phyloP scores from a whole-genome alignment of 2,113 vertebrate genomes.

The Oryzias woworae region DNA sequence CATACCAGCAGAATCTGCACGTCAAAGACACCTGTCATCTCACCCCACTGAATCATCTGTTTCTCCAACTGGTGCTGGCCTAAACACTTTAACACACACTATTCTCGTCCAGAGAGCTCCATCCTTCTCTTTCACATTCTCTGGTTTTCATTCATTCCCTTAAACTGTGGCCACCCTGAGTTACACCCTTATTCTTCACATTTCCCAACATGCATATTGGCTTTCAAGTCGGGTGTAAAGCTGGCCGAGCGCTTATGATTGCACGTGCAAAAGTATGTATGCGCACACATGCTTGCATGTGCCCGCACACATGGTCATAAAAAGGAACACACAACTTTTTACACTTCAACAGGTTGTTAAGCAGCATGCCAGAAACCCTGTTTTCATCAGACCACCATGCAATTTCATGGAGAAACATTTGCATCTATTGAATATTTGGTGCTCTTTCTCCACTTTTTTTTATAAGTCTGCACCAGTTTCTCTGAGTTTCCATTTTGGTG shows the following conservation, averaged over 20 bases:
- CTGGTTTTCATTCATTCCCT: slow-evolving; percentile 41
- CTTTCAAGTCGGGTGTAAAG: slow-evolving; percentile 54
- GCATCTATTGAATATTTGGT: slow-evolving; percentile 11
- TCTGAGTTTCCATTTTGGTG: slow-evolving; percentile 31
- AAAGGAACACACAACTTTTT: slow-evolving; percentile 42
- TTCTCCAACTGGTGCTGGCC: slow-evolving; percentile 37
- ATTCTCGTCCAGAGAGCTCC: slow-evolving; percentile 53
- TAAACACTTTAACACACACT: slow-evolving; percentile 63
- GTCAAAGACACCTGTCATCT: slow-evolving; percentile 69
- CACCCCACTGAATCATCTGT: slow-evolving; percentile 57
- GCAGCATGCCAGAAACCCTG: slow-evolving; percentile 49
- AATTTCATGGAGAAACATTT: slow-evolving; percentile 34
- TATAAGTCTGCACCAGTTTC: slow-evolving; percentile 32
- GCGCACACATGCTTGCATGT: slow-evolving; percentile 16
- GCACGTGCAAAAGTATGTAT: slow-evolving; percentile 31
- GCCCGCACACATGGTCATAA: slow-evolving; percentile 53
- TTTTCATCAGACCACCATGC: slow-evolving; percentile 66
- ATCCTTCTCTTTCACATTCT: slow-evolving; percentile 56
- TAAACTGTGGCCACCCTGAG: slow-evolving; percentile 26
- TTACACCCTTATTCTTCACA: slow-evolving; percentile 35
- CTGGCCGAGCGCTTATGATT: slow-evolving; percentile 13
- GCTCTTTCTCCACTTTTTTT: slow-evolving; percentile 26
- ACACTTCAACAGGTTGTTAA: slow-evolving; percentile 67
- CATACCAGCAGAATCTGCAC: slow-evolving; percentile 55
- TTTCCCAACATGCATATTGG: slow-evolving; percentile 44